These are phyloP conservation scores for Nipponacmea schrenckii DNA, from an alignment of 2,888 invertebrate species.

Conservation along the genomic window DNA sequence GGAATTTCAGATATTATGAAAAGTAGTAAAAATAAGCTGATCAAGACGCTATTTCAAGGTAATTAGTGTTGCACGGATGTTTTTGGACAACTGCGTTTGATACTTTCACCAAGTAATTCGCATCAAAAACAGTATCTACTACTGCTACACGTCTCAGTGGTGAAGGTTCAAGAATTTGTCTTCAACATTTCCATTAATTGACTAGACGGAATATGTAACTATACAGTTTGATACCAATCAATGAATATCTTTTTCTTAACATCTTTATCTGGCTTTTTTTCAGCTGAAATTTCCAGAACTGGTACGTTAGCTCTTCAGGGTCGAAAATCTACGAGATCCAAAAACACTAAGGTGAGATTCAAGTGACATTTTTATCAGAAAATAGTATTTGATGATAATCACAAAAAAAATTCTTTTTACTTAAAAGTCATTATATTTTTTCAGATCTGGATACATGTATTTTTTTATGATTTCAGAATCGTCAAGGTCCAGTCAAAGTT, in stretches of 20 bases:
- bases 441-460: too few species aligned
- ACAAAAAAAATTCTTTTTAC: too few species aligned
- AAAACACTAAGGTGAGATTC: conserved; percentile 4
- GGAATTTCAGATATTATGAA: conserved; percentile 61
- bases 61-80: neutral
- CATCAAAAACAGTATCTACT: neutral
- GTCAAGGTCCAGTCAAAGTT: neutral
- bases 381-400: too few species aligned
- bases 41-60: conserved; percentile 62
- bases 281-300: conserved; percentile 59
- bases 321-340: conserved; percentile 35
- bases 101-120: neutral
- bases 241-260: neutral
- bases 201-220: too few species aligned
- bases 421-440: too few species aligned
- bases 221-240: too few species aligned
- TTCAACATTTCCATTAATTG: too few species aligned
- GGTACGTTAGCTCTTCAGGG: conserved; percentile 59
- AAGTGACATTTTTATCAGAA: too few species aligned
- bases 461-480: neutral
- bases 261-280: conserved; percentile 16
- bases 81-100: neutral
- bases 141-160: too few species aligned
- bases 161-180: too few species aligned
- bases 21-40: conserved; percentile 53